A percentile compares a stretch with the other conserved stretches of the same genome.
phyloP scores from a whole-genome alignment of 2,888 invertebrate species.

The Ochropleura leucogaster region DNA sequence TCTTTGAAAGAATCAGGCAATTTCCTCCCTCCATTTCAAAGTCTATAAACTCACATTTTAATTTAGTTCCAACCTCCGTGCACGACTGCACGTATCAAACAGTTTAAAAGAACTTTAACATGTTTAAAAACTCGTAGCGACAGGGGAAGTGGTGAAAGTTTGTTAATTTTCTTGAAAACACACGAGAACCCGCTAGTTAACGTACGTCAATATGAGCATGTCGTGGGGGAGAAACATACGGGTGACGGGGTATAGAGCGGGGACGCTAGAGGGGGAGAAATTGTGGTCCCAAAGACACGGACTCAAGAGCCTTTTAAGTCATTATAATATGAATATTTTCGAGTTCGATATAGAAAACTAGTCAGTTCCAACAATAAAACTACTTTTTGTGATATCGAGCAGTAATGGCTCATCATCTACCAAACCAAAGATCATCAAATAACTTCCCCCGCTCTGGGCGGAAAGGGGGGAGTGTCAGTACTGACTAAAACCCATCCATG shows the following conservation, averaged over 20 bases:
- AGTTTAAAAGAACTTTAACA: conserved; percentile 44
- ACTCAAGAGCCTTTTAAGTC: neutral
- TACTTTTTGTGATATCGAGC: neutral
- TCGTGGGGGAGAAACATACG: conserved; percentile 46
- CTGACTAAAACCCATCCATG: too few species aligned
- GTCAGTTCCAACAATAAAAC: neutral
- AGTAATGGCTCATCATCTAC: neutral
- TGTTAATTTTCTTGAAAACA: conserved; percentile 73
- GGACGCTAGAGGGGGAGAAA: neutral
- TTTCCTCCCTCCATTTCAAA: neutral
- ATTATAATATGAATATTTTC: neutral
- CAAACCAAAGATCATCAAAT: too few species aligned
- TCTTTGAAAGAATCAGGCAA: neutral
- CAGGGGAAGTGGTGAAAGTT: conserved; percentile 62
- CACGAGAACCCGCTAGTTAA: conserved; percentile 62
- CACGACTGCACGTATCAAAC: conserved; percentile 40
- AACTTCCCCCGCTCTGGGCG: too few species aligned
- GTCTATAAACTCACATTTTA: conserved; percentile 1
- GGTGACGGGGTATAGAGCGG: conserved; percentile 3
- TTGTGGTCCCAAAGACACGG: neutral
- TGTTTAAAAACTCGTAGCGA: conserved; percentile 55
- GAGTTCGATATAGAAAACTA: neutral
- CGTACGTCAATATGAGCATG: conserved; percentile 55
- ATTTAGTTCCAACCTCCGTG: conserved; percentile 18
- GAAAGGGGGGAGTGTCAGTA: too few species aligned